Evolutionary conservation across 2,888 invertebrate genomes (phyloP), one percentile per base, ranked within the genome.

Genomic region (Tenthredo scrophulariae): DNA sequence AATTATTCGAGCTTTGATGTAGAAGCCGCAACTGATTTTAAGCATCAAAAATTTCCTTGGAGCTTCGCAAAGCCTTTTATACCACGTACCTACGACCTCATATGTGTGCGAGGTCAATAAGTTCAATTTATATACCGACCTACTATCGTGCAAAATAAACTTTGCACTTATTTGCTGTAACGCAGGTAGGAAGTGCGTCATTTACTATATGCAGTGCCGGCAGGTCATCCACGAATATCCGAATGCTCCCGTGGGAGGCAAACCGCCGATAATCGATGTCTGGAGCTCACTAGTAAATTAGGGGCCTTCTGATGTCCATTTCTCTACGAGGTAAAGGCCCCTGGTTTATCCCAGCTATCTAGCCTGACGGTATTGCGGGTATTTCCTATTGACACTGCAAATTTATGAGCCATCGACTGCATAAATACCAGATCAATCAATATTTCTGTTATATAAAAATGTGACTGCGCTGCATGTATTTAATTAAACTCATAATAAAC

Each of bases 201-300:
- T 80, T 80, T 58, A 40, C 58, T 62, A 50, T 62, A 62, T 80
- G 37, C 80, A 62, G 22, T 62, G 80, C 58, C 80, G 40, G 58
- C 80, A 40, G 80, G 80, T 80, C 58, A 80, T 80, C 80, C 80
- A 50, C 80, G 29, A 80, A 80, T 62, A 37, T 62, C 22, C 80
- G 33, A 62, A 37, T 58, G 80, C 62, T 80, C 80, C 80, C 62
- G 40, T 22, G 62, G 80, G 80, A 80, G 62, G 80, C 40, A 62
- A 80, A 18, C 62, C 62, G 7, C 40, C 58, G 80, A 80, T 80
- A 80, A 80, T 80, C 80, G 80, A 80, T 80, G 80, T 40, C 26
- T 62, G 22, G n/a, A 40, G 62, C 37, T 40, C 62, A 40, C 80
- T 58, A 40, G 80, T 80, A 80, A 80, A 80, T 80, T 80, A 80